phyloP scores from a whole-genome alignment of 2,888 invertebrate species.

The Selenia dentaria region DNA sequence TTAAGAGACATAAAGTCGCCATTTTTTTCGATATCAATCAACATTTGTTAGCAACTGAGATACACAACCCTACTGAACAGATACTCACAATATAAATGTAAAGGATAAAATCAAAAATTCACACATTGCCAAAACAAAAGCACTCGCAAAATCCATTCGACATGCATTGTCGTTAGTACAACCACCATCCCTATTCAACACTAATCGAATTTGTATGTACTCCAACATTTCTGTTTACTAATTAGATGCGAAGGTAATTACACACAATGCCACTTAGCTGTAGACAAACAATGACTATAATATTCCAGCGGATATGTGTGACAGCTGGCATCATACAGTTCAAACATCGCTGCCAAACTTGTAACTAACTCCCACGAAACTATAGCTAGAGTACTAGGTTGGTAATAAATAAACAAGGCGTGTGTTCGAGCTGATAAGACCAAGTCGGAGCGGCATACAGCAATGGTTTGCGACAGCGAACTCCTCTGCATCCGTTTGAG shows the following conservation, averaged over 20 bases:
- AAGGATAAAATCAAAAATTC: slow-evolving; percentile 6
- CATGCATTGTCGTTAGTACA: slow-evolving; percentile 19
- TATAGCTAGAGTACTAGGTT: slow-evolving; percentile 58
- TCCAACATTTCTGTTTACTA: slow-evolving; percentile 31
- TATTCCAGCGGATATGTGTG: slow-evolving; percentile 24
- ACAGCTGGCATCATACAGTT: slow-evolving; percentile 40
- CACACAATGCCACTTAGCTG: slow-evolving; percentile 32
- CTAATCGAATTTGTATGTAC: slow-evolving; percentile 30
- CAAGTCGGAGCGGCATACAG: slow-evolving; percentile 46
- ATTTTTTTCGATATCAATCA: no score
- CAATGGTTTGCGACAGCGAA: slow-evolving; percentile 36
- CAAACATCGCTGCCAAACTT: slow-evolving; percentile 49
- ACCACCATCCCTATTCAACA: slow-evolving; percentile 14
- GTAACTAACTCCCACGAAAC: slow-evolving; percentile 40
- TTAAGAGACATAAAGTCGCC: no score
- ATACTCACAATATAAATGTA: no score
- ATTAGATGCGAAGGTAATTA: slow-evolving; percentile 33
- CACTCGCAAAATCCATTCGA: slow-evolving; percentile 11
- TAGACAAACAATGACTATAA: slow-evolving; percentile 27
- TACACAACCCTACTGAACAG: no score
- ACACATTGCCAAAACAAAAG: slow-evolving; percentile 20
- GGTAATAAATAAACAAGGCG: slow-evolving; percentile 79
- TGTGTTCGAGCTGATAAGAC: slow-evolving; percentile 77
- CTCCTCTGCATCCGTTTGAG: slow-evolving; percentile 40
- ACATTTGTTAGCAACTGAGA: no score